phyloP scores from a whole-genome alignment of 2,888 invertebrate genomes.

The Phalangium opilio region DNA sequence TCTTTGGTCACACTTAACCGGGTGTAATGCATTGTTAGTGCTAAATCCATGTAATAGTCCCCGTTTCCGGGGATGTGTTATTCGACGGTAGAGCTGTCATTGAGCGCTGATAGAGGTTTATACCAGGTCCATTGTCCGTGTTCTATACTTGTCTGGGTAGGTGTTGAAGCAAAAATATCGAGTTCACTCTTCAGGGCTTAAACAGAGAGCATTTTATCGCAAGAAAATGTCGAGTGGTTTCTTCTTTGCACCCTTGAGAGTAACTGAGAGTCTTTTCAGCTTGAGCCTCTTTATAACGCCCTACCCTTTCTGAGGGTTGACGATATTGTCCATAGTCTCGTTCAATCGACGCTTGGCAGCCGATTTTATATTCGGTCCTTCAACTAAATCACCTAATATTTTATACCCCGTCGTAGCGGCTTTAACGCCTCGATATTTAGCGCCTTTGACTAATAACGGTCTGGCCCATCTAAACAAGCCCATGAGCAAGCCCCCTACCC shows the following conservation, averaged over 20 bases:
- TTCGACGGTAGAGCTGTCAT: conserved; percentile 7
- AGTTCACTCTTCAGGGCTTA: conserved; percentile 6
- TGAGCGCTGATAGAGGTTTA: conserved; percentile 8
- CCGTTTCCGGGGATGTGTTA: conserved; percentile 8
- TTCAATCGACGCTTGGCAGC: neutral
- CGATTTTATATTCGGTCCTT: conserved; percentile 2
- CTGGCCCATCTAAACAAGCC: too few species aligned
- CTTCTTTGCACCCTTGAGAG: neutral
- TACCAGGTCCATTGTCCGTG: conserved; percentile 8
- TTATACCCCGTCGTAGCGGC: too few species aligned
- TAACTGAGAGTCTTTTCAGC: conserved; percentile 1
- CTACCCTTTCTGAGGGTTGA: conserved; percentile 3
- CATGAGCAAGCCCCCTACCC: too few species aligned
- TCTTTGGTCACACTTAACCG: conserved; percentile 6
- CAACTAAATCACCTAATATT: conserved; percentile 5
- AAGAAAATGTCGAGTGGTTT: too few species aligned
- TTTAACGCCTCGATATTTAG: too few species aligned
- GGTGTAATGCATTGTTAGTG: conserved; percentile 4
- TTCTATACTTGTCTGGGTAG: conserved; percentile 9
- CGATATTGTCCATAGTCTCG: conserved; percentile 1
- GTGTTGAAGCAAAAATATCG: conserved; percentile 7
- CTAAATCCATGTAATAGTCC: conserved; percentile 8
- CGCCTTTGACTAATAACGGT: too few species aligned
- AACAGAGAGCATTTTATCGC: too few species aligned
- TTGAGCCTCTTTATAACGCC: conserved; percentile 9